Evolutionary conservation across 2,113 vertebrate species (phyloP), one percentile per base, ranked within the genome.

Genomic region (Chascanopsetta lugubris): DNA sequence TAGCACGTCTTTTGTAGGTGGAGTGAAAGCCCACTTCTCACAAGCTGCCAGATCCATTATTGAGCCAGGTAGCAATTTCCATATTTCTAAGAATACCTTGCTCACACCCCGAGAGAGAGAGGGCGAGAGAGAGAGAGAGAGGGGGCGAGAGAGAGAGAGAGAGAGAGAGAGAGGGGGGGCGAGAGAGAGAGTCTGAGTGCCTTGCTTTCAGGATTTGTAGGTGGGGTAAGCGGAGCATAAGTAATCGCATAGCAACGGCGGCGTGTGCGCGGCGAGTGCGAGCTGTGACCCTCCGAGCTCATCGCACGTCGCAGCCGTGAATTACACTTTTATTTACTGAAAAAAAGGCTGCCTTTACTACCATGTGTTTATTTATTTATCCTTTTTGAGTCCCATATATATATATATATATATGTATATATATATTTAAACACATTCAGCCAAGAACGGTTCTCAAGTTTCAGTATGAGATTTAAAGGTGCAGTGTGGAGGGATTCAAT

Each of bases 151-250:
- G 27, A 50, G 53, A 24, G 46, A 59, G 42, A 21, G 18, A 45
- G 27, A 50, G 53, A 26, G 45, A 62, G 46, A 36, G 34, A 36
- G 34, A 43, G n/a, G n/a, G n/a, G n/a, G n/a, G n/a, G n/a, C n/a
- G 40, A 18, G 17, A 43, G 27, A 50, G 53, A 24, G 46, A 59
- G 46, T 20, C 46, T 72, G 47, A 63, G 66, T 63, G 2, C 51
- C 67, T 69, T 61, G 48, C 56, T 46, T 67, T 73, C 58, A 62
- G 47, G 43, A 65, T 61, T 68, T 75, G 78, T 65, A 57, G 75
- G 75, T 65, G 55, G 62, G 68, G 32, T 26, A 60, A 70, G 51
- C 2, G 26, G 62, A 20, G 48, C 18, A 40, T 32, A 53, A 64
- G 45, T 53, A 61, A 79, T 57, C 40, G 50, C 72, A 61, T 80